Base-by-base conservation (phyloP, 1,140 invertebrate species). In the Drosophila triauraria region DNA sequence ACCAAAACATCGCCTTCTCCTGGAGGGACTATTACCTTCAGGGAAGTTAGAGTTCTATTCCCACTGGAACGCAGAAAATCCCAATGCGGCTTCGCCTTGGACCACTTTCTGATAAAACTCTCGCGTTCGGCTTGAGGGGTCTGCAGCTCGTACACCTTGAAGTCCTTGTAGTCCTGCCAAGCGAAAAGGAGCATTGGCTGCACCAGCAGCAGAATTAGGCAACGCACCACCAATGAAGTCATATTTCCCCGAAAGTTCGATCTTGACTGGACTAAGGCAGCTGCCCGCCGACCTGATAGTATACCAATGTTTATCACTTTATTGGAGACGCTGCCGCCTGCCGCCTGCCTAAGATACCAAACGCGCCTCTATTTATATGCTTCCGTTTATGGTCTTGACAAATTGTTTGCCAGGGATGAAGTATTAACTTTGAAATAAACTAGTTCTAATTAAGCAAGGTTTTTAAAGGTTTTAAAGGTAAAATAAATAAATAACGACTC, bases 21-120 rank as follows among this genome's bases (percentile, higher is more conserved):
- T 0, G 93, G 92, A 8, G 92, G 70, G 47, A 94, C 85, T 75
- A 94, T 79, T 7, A 94, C 78, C 8, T 70, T 50, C 0, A 59
- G 40, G 4, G n/a, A 47, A 12, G 48, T 75, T 0, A 44, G 65
- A 65, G 75, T 84, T 1, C 30, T 6, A n/a, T 32, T 53, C 1
- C 54, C 35, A 9, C 25, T 47, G 40, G 42, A 9, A 2, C 35
- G 64, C 2, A 82, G 20, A 32, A 86, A 75, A 46, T 91, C 86
- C 79, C 65, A 80, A 9, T 53, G 40, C 0, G 77, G 58, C 2
- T 79, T 57, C 30, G 71, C 48, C n/a, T 15, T 43, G 0, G 61
- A 51, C 43, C 65, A 43, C 12, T 70, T 53, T 4, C 32, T 47
- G 47, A 86, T 17, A 23, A 70, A 25, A 20, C 47, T 51, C 15